Conservation (phyloP, 2,797 vertebrate species). For the Triplophysa yarkandensis region DNA sequence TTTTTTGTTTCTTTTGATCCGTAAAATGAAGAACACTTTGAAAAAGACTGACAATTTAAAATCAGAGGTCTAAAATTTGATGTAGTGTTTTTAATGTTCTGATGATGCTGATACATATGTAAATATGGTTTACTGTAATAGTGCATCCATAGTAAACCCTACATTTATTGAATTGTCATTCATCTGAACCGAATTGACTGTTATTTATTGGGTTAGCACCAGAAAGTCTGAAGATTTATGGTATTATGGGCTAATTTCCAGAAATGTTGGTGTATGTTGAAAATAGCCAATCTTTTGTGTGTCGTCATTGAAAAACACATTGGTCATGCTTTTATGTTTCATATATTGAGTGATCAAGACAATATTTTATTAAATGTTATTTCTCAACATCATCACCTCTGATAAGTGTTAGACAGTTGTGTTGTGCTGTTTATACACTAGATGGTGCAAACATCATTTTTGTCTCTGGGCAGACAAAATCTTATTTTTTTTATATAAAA, state of each 20-base stretch:
- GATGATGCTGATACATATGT: conserved; percentile 3
- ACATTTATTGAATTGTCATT: not conserved
- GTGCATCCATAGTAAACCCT: not conserved
- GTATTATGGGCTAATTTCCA: not conserved
- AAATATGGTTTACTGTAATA: conserved; percentile 2
- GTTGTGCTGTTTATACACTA: no score
- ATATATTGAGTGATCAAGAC: not conserved
- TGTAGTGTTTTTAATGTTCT: not conserved
- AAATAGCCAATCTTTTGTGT: not conserved
- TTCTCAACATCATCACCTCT: not conserved
- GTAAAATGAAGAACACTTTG: not conserved
- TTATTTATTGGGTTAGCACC: not conserved
- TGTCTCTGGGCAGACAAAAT: no score
- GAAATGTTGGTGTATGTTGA: not conserved
- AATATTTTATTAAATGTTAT: not conserved
- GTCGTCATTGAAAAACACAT: conserved; percentile 14
- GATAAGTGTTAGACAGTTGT: no score
- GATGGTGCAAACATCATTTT: no score
- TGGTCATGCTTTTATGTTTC: conserved; percentile 17
- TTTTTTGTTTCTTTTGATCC: not conserved
- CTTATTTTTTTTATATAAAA: no score
- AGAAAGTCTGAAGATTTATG: not conserved
- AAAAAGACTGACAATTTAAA: not conserved
- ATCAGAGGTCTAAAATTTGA: conserved; percentile 4
- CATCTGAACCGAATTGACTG: not conserved